Evolutionary conservation across 2,888 invertebrate genomes (phyloP).

Genomic region (Amblyjoppa proteus): DNA sequence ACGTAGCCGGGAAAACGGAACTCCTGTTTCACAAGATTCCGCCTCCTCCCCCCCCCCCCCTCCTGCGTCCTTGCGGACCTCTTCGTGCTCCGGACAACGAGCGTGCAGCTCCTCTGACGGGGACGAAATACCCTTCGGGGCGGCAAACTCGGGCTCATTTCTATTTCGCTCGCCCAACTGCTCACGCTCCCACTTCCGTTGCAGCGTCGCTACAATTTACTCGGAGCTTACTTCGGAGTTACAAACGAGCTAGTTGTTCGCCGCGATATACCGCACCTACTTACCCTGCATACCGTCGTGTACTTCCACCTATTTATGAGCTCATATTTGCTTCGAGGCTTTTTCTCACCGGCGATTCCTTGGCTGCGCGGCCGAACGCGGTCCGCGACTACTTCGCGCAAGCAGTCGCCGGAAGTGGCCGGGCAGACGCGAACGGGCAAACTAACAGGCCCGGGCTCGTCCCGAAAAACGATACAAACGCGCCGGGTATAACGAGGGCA

Average conservation of each 20-base stretch:
- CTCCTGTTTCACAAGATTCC: constrained; percentile 28
- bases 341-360: neutral
- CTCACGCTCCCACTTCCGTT: constrained; percentile 10
- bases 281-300: constrained; percentile 25
- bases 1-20: neutral
- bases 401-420: constrained; percentile 53
- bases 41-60: neutral
- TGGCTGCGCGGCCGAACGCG: neutral
- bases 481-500: constrained; percentile 28
- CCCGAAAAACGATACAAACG: constrained; percentile 29
- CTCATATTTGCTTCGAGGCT: constrained; percentile 54
- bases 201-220: constrained; percentile 53
- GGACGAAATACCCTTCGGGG: constrained; percentile 42
- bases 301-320: constrained; percentile 32
- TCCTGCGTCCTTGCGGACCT: neutral
- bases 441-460: constrained; percentile 29
- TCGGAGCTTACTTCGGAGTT: constrained; percentile 49
- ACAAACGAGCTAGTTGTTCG: constrained; percentile 44
- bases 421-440: constrained; percentile 37
- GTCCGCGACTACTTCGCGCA: neutral
- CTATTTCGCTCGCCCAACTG: constrained; percentile 29
- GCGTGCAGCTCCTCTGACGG: constrained; percentile 31
- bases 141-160: constrained; percentile 39
- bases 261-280: constrained; percentile 37
- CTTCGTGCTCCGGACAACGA: constrained; percentile 40